Base-by-base conservation (phyloP, 2,888 invertebrate species). In the Dicranocentrus wangi region DNA sequence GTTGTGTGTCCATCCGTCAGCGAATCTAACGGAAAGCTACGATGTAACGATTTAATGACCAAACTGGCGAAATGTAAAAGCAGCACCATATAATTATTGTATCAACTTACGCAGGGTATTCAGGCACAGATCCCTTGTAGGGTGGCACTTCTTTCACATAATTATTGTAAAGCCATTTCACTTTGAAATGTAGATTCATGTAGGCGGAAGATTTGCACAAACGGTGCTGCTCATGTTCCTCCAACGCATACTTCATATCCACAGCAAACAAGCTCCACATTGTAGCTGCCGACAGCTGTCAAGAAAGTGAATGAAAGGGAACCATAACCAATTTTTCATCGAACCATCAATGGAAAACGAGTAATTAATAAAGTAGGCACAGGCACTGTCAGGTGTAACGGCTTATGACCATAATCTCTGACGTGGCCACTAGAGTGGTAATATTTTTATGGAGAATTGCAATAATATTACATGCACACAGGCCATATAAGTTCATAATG, bases 171-270 rank as follows among this genome's bases (percentile, higher is more conserved):
- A 99, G 91, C 96, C 98, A 98, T 91, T 99, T 99, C 51, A 98
- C 96, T 90, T 97, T 98, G 91, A 99, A 99, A 90, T 99, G 99
- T 65, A 99, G 92, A 89, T 99, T 99, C 99, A 99, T 99, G 89
- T 99, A 99, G 71, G 96, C 98, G 73, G 98, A 98, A 87, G 98
- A 98, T 90, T 97, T 97, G 92, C 99, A 99, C 69, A 95, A 91
- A 55, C 98, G 92, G 88, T 96, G 95, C 88, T 96, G 95, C 89
- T 99, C 98, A 88, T 99, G 99, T 88, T 99, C 99, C 90, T 99
- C 98, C 73, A 99, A 90, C 10, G 99, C 98, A 88, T 98, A 96
- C 89, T 99, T 98, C 93, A 99, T 96, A 89, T 97, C 97, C 47
- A 97, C 95, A 28, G 98, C 97, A 88, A 99, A 99, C 66, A 97